phyloP scores from a whole-genome alignment of 1,140 invertebrate genomes.

The Carposina sasakii region DNA sequence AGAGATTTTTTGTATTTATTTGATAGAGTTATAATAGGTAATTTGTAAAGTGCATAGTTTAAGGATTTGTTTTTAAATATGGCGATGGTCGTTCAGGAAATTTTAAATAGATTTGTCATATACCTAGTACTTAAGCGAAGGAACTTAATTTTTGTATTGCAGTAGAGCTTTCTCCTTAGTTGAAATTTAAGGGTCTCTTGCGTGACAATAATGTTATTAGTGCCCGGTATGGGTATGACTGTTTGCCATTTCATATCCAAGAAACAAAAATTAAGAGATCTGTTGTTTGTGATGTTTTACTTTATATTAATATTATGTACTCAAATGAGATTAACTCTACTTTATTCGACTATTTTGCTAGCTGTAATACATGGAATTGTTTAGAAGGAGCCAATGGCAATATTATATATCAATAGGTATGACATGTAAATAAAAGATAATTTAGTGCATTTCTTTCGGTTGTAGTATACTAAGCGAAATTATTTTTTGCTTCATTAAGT shows the following conservation, averaged over 20 bases:
- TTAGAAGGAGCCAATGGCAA: conserved; percentile 28
- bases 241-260: too few species aligned
- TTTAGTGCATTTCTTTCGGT: conserved; percentile 67
- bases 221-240: background rate
- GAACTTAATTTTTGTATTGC: conserved; percentile 58
- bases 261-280: conserved; percentile 44
- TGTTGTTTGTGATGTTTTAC: conserved; percentile 56
- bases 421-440: conserved; percentile 56
- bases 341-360: conserved; percentile 41
- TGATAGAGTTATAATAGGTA: conserved; percentile 71
- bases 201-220: background rate
- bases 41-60: conserved; percentile 68
- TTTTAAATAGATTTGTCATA: conserved; percentile 49
- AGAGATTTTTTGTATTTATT: conserved; percentile 73
- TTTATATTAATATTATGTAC: conserved; percentile 50
- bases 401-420: conserved; percentile 36
- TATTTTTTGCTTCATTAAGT: conserved; percentile 53
- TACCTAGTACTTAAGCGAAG: conserved; percentile 60
- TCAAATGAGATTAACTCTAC: conserved; percentile 63
- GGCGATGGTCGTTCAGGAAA: conserved; percentile 62
- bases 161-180: conserved; percentile 23
- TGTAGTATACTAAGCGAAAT: conserved; percentile 53
- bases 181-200: conserved; percentile 9
- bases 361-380: conserved; percentile 36
- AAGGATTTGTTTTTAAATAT: conserved; percentile 65